phyloP scores from a whole-genome alignment of 2,888 invertebrate species.

The Acrobasis consociella region DNA sequence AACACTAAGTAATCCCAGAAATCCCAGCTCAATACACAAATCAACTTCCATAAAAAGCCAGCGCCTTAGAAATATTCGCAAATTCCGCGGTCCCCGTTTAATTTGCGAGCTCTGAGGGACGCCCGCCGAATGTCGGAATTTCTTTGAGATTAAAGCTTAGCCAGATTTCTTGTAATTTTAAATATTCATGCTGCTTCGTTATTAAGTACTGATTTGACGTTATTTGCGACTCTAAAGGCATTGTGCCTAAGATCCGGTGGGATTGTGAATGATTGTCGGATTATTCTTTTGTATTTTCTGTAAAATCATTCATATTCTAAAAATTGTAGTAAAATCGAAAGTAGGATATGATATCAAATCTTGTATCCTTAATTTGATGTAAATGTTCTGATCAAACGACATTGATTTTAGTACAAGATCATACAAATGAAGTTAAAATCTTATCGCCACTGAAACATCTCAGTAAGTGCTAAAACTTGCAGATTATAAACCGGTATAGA shows the following conservation, averaged over 20 bases:
- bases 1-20: neutral
- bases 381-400: too few species aligned
- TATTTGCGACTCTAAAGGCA: too few species aligned
- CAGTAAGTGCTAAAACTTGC: neutral
- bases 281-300: too few species aligned
- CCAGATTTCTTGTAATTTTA: neutral
- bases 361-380: too few species aligned
- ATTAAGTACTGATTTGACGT: neutral
- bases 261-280: too few species aligned
- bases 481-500: neutral
- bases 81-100: slow-evolving; percentile 32
- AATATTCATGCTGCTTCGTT: slow-evolving; percentile 9
- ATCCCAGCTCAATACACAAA: slow-evolving; percentile 34
- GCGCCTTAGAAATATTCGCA: slow-evolving; percentile 31
- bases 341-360: too few species aligned
- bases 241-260: too few species aligned
- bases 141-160: slow-evolving; percentile 4
- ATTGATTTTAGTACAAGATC: too few species aligned
- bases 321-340: too few species aligned
- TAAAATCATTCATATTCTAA: too few species aligned
- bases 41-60: slow-evolving; percentile 33
- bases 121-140: slow-evolving; percentile 22
- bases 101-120: slow-evolving; percentile 30
- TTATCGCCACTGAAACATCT: neutral
- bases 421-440: too few species aligned